These are phyloP conservation scores for Nebria brevicollis DNA, from an alignment of 2,888 invertebrate species.

Conservation along the genomic window DNA sequence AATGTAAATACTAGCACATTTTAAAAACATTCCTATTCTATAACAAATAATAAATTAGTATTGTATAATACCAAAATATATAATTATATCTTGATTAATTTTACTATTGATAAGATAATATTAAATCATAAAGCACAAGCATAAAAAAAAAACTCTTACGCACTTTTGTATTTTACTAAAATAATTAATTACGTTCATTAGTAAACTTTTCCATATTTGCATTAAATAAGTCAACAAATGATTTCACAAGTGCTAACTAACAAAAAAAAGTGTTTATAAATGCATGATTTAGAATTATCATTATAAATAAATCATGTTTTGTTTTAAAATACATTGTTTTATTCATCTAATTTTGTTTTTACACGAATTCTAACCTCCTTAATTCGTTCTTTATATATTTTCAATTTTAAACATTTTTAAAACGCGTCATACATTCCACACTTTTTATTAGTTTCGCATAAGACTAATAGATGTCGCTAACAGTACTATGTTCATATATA, in stretches of 20 bases:
- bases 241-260: conserved; percentile 46
- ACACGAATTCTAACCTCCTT: neutral
- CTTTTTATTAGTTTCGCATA: neutral
- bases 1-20: conserved; percentile 47
- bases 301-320: conserved; percentile 47
- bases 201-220: conserved; percentile 46
- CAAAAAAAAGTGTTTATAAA: conserved; percentile 46
- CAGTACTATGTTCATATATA: neutral
- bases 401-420: neutral
- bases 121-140: conserved; percentile 46
- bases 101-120: conserved; percentile 45
- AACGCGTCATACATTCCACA: neutral
- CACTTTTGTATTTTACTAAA: conserved; percentile 47
- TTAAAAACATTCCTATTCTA: conserved; percentile 47
- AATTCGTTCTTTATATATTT: neutral
- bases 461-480: neutral
- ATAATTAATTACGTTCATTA: conserved; percentile 45
- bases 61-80: conserved; percentile 45
- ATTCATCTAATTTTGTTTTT: conserved; percentile 15
- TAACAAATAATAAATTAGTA: conserved; percentile 46
- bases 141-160: conserved; percentile 39
- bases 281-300: conserved; percentile 47
- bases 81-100: conserved; percentile 47
- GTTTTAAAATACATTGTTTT: conserved; percentile 43
- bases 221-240: conserved; percentile 45